These are phyloP conservation scores for Choreutis nemorana DNA, from an alignment of 2,888 invertebrate genomes.

Conservation along the genomic window DNA sequence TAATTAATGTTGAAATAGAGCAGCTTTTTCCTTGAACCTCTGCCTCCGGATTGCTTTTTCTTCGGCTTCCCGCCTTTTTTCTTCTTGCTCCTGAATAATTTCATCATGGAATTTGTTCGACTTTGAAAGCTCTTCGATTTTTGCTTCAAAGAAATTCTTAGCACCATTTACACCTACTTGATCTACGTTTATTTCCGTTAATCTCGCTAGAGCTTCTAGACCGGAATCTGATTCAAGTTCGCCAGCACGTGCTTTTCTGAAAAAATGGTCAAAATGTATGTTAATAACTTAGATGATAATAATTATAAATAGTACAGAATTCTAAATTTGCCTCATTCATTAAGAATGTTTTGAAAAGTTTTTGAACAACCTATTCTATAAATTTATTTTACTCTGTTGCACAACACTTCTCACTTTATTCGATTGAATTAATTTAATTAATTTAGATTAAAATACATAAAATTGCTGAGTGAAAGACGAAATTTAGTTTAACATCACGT, in stretches of 20 bases:
- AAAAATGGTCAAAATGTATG: slow-evolving; percentile 2
- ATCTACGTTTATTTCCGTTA: slow-evolving; percentile 92
- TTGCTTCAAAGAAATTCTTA: slow-evolving; percentile 95
- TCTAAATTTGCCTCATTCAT: too few relatives aligned
- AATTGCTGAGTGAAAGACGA: too few relatives aligned
- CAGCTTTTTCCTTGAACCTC: slow-evolving; percentile 89
- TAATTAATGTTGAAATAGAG: slow-evolving; percentile 71
- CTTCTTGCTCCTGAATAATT: slow-evolving; percentile 91
- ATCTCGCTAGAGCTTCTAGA: slow-evolving; percentile 81
- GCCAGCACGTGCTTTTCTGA: slow-evolving; percentile 89
- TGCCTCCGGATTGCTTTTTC: slow-evolving; percentile 82
- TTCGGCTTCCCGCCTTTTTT: slow-evolving; percentile 83
- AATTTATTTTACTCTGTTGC: too few relatives aligned
- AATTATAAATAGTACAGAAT: background rate
- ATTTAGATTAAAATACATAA: too few relatives aligned
- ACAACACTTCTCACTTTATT: too few relatives aligned
- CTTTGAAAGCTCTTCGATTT: slow-evolving; percentile 87
- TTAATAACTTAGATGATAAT: slow-evolving; percentile 3
- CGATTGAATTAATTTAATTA: too few relatives aligned
- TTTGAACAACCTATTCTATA: too few relatives aligned
- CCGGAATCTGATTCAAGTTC: slow-evolving; percentile 89
- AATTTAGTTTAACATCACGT: too few relatives aligned
- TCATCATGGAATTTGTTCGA: slow-evolving; percentile 92
- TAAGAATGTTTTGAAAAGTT: too few relatives aligned
- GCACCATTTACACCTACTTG: slow-evolving; percentile 95